A percentile compares a stretch with the other conserved stretches of the same genome.
phyloP scores from a whole-genome alignment of 2,113 vertebrate genomes.

The Eurystomus gularis region DNA sequence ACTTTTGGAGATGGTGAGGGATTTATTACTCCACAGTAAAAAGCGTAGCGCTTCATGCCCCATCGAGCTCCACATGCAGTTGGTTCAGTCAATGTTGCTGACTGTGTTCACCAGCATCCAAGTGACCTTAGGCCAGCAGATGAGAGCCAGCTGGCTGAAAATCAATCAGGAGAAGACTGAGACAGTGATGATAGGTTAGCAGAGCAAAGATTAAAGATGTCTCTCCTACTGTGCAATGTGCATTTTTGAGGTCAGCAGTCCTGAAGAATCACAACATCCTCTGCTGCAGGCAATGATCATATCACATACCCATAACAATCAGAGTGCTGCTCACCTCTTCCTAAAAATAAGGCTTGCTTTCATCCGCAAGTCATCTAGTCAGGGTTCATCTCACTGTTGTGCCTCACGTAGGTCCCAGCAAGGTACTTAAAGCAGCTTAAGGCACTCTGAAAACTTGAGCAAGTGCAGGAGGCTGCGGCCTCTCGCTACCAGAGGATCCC shows the following conservation, averaged over 20 bases:
- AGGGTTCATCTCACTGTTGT: background rate
- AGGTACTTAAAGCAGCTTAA: background rate
- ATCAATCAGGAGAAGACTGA: background rate
- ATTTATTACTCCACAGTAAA: background rate
- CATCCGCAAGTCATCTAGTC: background rate
- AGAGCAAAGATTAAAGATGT: background rate
- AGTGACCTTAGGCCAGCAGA: background rate
- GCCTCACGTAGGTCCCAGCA: background rate
- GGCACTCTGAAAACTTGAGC: background rate
- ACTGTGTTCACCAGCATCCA: background rate
- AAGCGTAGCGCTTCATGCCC: background rate
- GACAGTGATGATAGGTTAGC: background rate
- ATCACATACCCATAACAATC: background rate
- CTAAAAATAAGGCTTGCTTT: background rate
- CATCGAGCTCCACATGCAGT: background rate
- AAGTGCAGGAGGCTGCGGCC: background rate
- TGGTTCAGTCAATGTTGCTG: background rate
- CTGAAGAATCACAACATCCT: background rate
- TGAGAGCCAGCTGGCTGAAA: background rate
- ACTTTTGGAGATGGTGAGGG: background rate
- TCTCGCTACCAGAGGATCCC: background rate
- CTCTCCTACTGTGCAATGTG: background rate
- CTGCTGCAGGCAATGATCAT: background rate
- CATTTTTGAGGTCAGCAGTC: background rate
- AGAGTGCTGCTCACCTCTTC: background rate